Evolutionary conservation across 2,888 invertebrate genomes (phyloP), one percentile per base, ranked within the genome.

Genomic region (Camptogramma bilineatum): DNA sequence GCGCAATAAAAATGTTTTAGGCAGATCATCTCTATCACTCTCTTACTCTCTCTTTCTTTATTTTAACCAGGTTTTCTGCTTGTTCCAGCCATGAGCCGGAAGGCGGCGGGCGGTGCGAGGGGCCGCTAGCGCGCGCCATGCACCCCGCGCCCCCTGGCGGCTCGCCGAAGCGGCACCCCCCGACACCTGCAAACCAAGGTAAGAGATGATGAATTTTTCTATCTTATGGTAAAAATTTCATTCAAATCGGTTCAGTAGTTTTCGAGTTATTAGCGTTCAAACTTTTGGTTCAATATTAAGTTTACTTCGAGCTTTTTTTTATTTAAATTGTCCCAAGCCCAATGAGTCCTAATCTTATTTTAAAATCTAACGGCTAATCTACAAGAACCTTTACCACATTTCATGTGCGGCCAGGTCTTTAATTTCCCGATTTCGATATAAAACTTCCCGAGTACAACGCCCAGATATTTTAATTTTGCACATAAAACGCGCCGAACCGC

Each of bases 51-150:
- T 17, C 16, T 16, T 16, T 17, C 19, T 48, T 10, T 21, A 13
- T 31, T 55, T 2, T 50, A 63, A 57, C 17, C 28, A 2, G 42
- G 4, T 57, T 2, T 18, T 48, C 18, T 58, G 17, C 65, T 89
- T 90, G 83, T 94, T 94, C 0, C 94, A 96, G 96, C 94, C 95
- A 94, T 94, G 95, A 95, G 91, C 95, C 95, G 89, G 95, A 94
- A 86, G 94, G 94, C 81, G 94, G 94, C 86, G 94, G 94, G 75
- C 91, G 94, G 81, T 94, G 86, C 82, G 94, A 94, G 73, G 94
- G 95, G 70, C 94, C 94, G 81, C 85, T 91, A 87, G 91, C 92
- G 87, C 87, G 94, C 89, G 88, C 94, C 84, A 86, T 94, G 94
- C 84, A 94, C 87, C 82, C 89, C 64, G 84, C 94, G 76, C 86